phyloP scores from a whole-genome alignment of 1,140 invertebrate genomes.

The Nasonia longicornis region DNA sequence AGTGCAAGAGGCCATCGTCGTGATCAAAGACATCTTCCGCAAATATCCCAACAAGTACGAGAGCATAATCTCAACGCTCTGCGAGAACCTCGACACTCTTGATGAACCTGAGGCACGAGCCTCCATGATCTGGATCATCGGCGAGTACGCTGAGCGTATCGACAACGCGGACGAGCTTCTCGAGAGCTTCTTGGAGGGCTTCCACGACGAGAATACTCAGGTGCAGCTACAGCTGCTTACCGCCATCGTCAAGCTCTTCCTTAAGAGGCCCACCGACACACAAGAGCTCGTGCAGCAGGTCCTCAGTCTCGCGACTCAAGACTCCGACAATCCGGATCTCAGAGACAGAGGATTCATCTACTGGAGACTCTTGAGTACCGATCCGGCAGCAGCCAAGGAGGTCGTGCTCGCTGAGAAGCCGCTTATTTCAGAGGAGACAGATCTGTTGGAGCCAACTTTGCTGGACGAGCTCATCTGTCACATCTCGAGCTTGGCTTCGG shows the following conservation, averaged over 20 bases:
- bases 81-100: slow-evolving; percentile 98
- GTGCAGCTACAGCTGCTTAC: slow-evolving; percentile 97
- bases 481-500: slow-evolving; percentile 97
- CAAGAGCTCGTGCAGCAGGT: slow-evolving; percentile 98
- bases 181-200: slow-evolving; percentile 99
- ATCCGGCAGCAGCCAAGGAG: slow-evolving; percentile 98
- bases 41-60: slow-evolving; percentile 99
- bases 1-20: slow-evolving; percentile 99
- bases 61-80: slow-evolving; percentile 98
- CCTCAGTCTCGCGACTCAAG: slow-evolving; percentile 92
- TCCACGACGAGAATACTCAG: slow-evolving; percentile 99
- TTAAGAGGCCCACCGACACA: slow-evolving; percentile 97
- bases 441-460: slow-evolving; percentile 96
- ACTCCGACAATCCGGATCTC: slow-evolving; percentile 99
- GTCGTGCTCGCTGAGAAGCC: slow-evolving; percentile 99
- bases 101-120: slow-evolving; percentile 99
- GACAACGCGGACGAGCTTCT: slow-evolving; percentile 99
- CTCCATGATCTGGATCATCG: slow-evolving; percentile 99
- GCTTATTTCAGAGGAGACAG: slow-evolving; percentile 98
- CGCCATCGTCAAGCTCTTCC: slow-evolving; percentile 98
- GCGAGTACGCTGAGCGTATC: slow-evolving; percentile 98
- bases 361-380: slow-evolving; percentile 98
- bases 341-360: slow-evolving; percentile 99
- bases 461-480: slow-evolving; percentile 99
- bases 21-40: slow-evolving; percentile 99